Base-by-base conservation (phyloP, 2,797 vertebrate genomes). In the Sebastes paucispinis region DNA sequence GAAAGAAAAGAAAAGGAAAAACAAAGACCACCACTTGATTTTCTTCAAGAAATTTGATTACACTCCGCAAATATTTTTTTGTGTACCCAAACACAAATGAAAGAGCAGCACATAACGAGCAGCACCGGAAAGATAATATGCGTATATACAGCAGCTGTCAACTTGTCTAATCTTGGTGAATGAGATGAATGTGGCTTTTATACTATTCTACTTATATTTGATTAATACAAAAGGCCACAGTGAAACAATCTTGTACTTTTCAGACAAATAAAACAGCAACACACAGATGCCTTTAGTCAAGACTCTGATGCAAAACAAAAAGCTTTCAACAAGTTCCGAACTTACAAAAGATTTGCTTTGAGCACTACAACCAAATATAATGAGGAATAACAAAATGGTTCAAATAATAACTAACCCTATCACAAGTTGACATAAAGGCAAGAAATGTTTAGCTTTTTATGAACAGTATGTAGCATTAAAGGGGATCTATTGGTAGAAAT, bases 91-190 rank as follows among this genome's bases (percentile, higher is more conserved):
- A 69, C 78, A 82, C 64, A 66, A 80, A 75, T 52, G 25, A 62
- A 82, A 85, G 54, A 77, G 70, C 55, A 79, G 68, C 25, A 89
- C 58, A 83, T 34, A 78, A 55, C 52, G 14, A 78, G 55, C 52
- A 84, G 72, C 67, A 70, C 36, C 57, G 25, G 29, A 64, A 82
- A 80, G 6, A 83, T 71, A 79, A 81, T 32, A 68, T 57, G 55
- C 62, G 9, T 85, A 89, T 90, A 63, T 88, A 92, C 85, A 92
- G 65, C 55, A 84, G 25, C 62, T 27, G 3, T 39, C 25, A 36
- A 65, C 32, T 47, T 22, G 4, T 79, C 8, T 55, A 16, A 71
- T 64, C 5, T 31, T 57, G 29, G 66, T 55, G 10, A 70, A 80
- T 78, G 18, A 70, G 20, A 58, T 80, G 1, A 79, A 57, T 24